Base-by-base conservation (phyloP, 2,888 invertebrate genomes). In the Ceramica pisi region DNA sequence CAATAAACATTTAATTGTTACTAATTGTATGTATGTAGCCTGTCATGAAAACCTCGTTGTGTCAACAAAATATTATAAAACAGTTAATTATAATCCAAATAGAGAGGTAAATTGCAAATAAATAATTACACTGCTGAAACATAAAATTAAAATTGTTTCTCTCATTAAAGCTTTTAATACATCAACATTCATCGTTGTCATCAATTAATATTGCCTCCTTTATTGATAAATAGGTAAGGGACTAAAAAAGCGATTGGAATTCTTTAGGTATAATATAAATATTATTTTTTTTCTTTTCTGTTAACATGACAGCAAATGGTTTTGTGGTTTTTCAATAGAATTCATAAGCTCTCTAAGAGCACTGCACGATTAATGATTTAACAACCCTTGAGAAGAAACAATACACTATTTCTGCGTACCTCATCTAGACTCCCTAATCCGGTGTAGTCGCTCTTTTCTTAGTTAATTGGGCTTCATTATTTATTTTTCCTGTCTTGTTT, bases 381-480 rank as follows among this genome's bases (percentile, higher is more conserved):
- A 51, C 19, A 12, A 12, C 9, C 44, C 56, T 66, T 51, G 1
- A 48, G 10, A 31, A 62, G 16, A 26, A 64, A 44, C 26, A 53
- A 50, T n/a, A n/a, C 9, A 51, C 5, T 53, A 53, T 66, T 61
- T 10, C 16, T 41, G n/a, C 50, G 59, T 21, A 71, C 21, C 78
- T 66, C 61, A 82, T 85, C 84, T 63, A 80, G 76, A 23, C 61
- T 67, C 55, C 44, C 57, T 72, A 67, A 71, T 70, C 81, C 83
- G 56, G 70, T 71, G 83, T 78, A 79, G 80, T 78, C 71, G 80
- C 84, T 89, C 88, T 87, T 90, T 89, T 87, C 89, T 88, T 89
- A 89, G 88, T 90, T 93, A 92, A 93, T 93, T 93, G 90, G 90
- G 84, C 86, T 89, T 87, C 89, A 91, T 92, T 92, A 92, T 92